Percentiles rank a stretch among this genome's conserved stretches.
These are phyloP conservation scores for Apolygus lucorum DNA, from an alignment of 1,140 invertebrate species.

Conservation along the genomic window DNA sequence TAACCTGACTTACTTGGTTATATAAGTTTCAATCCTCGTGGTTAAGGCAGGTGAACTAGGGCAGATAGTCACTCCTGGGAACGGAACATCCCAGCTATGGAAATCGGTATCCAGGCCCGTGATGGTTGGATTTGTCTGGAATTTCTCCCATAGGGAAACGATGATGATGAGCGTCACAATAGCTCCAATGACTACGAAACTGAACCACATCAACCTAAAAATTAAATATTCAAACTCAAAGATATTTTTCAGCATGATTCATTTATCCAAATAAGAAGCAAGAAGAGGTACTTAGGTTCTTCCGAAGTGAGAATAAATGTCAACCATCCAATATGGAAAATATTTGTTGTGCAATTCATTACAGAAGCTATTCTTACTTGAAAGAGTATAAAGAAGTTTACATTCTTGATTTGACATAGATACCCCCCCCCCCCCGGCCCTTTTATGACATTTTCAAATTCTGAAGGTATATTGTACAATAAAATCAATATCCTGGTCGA, in stretches of 20 bases:
- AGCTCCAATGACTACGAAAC: slow-evolving; percentile 53
- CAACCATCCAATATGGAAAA: background rate
- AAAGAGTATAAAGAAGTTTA: too few relatives aligned
- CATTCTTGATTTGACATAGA: too few relatives aligned
- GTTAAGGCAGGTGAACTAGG: slow-evolving; percentile 44
- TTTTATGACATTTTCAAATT: too few relatives aligned
- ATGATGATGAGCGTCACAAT: slow-evolving; percentile 59
- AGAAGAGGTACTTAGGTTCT: background rate
- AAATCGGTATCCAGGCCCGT: slow-evolving; percentile 55
- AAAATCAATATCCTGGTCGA: too few relatives aligned
- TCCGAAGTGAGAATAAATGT: background rate
- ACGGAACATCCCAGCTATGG: slow-evolving; percentile 62
- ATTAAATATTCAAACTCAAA: background rate
- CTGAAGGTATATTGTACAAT: too few relatives aligned
- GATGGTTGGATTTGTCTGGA: slow-evolving; percentile 70
- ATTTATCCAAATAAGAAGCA: too few relatives aligned
- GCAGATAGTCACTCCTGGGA: slow-evolving; percentile 58
- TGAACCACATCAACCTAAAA: slow-evolving; percentile 58
- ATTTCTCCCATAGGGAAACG: slow-evolving; percentile 63
- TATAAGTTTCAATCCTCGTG: background rate
- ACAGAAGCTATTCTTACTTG: background rate
- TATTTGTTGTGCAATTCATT: background rate
- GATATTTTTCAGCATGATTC: background rate
- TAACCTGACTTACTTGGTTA: background rate
- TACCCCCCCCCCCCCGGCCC: too few relatives aligned